phyloP scores from a whole-genome alignment of 2,113 vertebrate genomes.

The Hipposideros armiger region DNA sequence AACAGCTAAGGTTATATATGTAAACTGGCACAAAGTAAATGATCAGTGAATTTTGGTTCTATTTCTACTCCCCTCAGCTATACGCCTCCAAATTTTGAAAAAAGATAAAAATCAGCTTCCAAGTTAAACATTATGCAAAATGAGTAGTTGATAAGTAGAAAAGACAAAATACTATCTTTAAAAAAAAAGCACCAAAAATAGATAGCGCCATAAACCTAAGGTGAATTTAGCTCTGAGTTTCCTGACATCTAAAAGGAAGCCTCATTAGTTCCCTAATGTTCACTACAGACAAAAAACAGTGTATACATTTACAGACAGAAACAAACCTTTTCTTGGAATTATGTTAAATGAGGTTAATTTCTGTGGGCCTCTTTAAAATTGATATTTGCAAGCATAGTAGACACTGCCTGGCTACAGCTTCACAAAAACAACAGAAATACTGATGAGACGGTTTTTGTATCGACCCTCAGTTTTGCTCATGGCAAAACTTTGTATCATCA shows the following conservation, averaged over 20 bases:
- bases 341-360: slow-evolving; percentile 44
- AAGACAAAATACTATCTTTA: background rate
- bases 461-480: background rate
- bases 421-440: slow-evolving; percentile 42
- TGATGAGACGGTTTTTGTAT: slow-evolving; percentile 19
- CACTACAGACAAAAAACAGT: slow-evolving; percentile 8
- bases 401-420: background rate
- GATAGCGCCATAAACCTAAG: background rate
- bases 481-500: slow-evolving; percentile 18
- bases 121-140: background rate
- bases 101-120: background rate
- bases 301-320: background rate
- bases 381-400: background rate
- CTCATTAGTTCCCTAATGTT: background rate
- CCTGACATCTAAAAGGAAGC: slow-evolving; percentile 37
- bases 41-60: background rate
- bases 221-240: background rate
- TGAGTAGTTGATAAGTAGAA: background rate
- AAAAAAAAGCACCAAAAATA: background rate
- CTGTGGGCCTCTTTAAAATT: background rate
- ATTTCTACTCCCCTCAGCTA: background rate
- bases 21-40: background rate
- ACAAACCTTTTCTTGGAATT: background rate
- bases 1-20: background rate
- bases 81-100: background rate